Evolutionary conservation across 2,888 invertebrate species (phyloP), one percentile per base, ranked within the genome.

Genomic region (Pycnomerus fuliginosus): DNA sequence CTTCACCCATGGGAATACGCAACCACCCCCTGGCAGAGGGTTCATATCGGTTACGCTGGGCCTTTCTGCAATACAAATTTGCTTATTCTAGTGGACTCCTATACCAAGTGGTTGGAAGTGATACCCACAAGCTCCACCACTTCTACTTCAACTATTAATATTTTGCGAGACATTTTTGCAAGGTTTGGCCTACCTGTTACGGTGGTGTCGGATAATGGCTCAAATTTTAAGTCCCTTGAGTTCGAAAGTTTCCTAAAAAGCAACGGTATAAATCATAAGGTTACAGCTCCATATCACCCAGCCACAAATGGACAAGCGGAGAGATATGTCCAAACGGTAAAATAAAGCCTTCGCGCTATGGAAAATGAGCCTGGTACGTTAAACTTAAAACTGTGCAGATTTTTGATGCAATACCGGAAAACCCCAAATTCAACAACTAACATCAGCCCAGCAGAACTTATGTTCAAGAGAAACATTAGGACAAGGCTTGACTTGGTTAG

Each of bases 11-110:
- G 58, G 60, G 53, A 60, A 30, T 49, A 50, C 29, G 48, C 58
- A 2, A 42, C 34, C n/a, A 35, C 23, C 39, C 46, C 56, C 3
- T 64, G 60, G 55, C 36, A 51, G 23, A 17, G 59, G n/a, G 17
- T 65, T 5, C 65, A 64, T 33, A 50, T 65, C 15, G 60, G 62
- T 53, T 64, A 58, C 44, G 57, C 58, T 38, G 59, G 60, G 48
- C 57, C 57, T 27, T 33, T 55, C 31, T 25, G 24, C 4, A 43
- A 36, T 12, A 40, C 16, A 31, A 33, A 36, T 17, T 32, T 52
- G 24, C 32, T 55, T 5, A 44, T 52, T 7, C 10, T 53, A 2
- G 44, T 51, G 5, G 55, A 60, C 24, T 38, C 58, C 4, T 48
- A 44, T 28, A 39, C 34, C 7, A 56, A 53, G 42, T 60, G 53